Evolutionary conservation across 92 coral and sea anemone genomes (phyloP), one percentile per base, ranked within the genome.

Genomic region (Scolanthus callimorphus): DNA sequence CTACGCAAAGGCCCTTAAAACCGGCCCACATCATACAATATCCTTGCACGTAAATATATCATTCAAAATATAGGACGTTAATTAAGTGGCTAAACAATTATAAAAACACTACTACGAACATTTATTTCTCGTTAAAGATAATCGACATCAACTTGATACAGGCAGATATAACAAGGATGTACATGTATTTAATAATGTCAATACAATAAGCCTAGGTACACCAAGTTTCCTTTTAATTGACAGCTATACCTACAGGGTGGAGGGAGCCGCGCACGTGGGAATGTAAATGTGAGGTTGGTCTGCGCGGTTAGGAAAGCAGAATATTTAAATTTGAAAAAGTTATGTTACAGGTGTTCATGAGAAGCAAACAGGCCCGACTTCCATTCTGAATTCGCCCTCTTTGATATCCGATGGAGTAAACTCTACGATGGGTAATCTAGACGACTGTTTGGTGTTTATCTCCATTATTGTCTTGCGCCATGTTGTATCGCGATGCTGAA

Each of bases 281-380:
- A 34, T n/a, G n/a, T 34, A 6, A 6, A 6, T 34, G 15, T 15
- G 15, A 15, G 6, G 15, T 15, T 34, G 43, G 43, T 6, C 43
- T 15, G 43, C 6, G 43, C 43, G 43, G n/a, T n/a, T 15, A 34
- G 43, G 15, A n/a, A n/a, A n/a, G n/a, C n/a, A n/a, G n/a, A n/a
- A n/a, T n/a, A n/a, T n/a, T n/a, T n/a, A n/a, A n/a, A n/a, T n/a
- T n/a, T n/a, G n/a, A n/a, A n/a, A n/a, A n/a, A n/a, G n/a, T 48
- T 44, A 60, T 69, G 31, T 31, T 39, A 58, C 49, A 58, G 63
- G 57, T 56, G 51, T 77, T 68, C 74, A 78, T 78, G 86, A 78
- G 82, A 92, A 92, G 49, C 98, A 92, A 31, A 92, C 96, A 45
- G 90, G 83, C 31, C 98, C 96, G 28, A 92, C 78, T 62, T 92